Evolutionary conservation across 2,113 vertebrate species (phyloP), one percentile per base, ranked within the genome.

Genomic region (Panthera leo): DNA sequence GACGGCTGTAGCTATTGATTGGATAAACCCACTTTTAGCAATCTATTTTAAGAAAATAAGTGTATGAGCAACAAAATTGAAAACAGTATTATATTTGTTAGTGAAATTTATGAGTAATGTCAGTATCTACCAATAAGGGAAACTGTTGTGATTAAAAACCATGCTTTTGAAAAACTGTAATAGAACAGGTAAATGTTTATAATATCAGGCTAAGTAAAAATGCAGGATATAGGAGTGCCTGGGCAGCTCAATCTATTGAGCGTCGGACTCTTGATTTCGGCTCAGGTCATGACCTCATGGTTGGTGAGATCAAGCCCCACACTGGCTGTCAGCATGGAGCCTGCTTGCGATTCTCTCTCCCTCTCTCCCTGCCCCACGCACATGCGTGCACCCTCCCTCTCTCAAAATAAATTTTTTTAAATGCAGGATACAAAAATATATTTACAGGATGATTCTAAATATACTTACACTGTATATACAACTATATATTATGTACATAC

Each of bases 111-210:
- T 39, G 34, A 85, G 73, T 15, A 84, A 39, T 42, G 31, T 78
- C 34, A 11, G 1, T 71, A 65, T 79, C 9, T 73, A 84, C 85
- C 25, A 70, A 34, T 79, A 68, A 95, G n/a, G 31, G 42, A 89
- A 93, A 73, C 4, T 53, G 34, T 67, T 78, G 65, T 78, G 48
- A 78, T 39, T 73, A 65, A 84, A 61, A 76, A 7, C 29, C 55
- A 92, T 65, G 42, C 18, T 89, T 82, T 90, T 79, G 80, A 91
- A 92, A 92, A 87, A 87, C n/a, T 55, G 58, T 65, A n/a, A 89
- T 36, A 31, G 7, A 21, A 70, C 16, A 78, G n/a, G 18, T 1
- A 68, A 84, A 48, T 83, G 67, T 89, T 75, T 75, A 63, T 82
- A 70, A 31, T 39, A 53, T 80, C 51, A 61, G 42, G 6, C 45